These are phyloP conservation scores for Sarcophaga bullata DNA, from an alignment of 1,140 invertebrate genomes.

Conservation along the genomic window DNA sequence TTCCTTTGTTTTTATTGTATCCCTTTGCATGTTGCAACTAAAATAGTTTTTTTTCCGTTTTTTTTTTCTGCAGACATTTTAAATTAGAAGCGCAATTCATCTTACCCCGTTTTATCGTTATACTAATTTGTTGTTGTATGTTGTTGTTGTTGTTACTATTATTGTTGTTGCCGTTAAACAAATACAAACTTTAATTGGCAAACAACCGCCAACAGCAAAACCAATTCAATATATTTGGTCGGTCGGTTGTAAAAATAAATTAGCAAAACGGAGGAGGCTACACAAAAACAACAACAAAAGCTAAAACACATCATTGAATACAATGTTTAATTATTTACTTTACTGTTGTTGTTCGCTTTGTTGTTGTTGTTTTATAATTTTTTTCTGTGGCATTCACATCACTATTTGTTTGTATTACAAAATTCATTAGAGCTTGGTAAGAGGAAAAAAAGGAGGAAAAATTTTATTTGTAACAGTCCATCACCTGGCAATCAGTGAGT, in stretches of 20 bases:
- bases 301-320: not conserved
- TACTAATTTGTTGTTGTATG: not conserved
- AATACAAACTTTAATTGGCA: constrained; percentile 31
- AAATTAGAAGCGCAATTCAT: constrained; percentile 34
- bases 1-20: too few relatives aligned
- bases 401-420: too few relatives aligned
- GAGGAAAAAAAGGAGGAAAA: too few relatives aligned
- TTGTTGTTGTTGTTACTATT: too few relatives aligned
- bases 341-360: not conserved
- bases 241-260: not conserved
- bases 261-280: not conserved
- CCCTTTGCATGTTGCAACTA: too few relatives aligned
- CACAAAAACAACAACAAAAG: not conserved
- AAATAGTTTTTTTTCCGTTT: not conserved
- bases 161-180: not conserved
- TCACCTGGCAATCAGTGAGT: too few relatives aligned
- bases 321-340: not conserved
- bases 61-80: constrained; percentile 25
- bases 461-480: too few relatives aligned
- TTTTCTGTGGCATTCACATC: too few relatives aligned
- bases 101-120: not conserved
- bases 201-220: constrained; percentile 8
- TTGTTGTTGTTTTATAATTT: too few relatives aligned
- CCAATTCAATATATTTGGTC: constrained; percentile 8
- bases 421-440: too few relatives aligned